Conservation (phyloP, 2,797 vertebrate genomes). For the Onychomys torridus region DNA sequence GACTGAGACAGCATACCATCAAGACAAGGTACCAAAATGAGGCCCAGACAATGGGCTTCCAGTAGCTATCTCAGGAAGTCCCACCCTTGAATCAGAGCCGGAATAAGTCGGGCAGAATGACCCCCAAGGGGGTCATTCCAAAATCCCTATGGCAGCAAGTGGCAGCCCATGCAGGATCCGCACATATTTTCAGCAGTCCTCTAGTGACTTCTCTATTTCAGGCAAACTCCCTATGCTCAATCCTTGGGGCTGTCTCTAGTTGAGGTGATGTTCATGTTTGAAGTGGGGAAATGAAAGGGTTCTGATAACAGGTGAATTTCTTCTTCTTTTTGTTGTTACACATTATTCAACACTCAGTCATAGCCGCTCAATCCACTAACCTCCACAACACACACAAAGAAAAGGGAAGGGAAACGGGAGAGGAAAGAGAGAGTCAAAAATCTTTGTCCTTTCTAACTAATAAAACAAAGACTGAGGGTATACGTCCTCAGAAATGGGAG, state of each 20-base stretch:
- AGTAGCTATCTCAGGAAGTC: background rate
- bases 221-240: background rate
- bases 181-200: background rate
- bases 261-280: background rate
- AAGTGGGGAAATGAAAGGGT: conserved; percentile 16
- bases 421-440: background rate
- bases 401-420: background rate
- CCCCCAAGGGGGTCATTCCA: too few species aligned
- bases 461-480: background rate
- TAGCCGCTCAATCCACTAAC: background rate
- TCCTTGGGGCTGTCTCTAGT: background rate
- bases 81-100: background rate
- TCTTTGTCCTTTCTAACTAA: background rate
- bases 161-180: background rate
- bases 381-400: background rate
- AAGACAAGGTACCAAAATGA: background rate
- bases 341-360: background rate
- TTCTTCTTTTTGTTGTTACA: background rate
- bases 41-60: background rate
- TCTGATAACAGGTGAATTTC: background rate
- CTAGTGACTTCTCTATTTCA: conserved; percentile 4
- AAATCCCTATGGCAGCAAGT: background rate
- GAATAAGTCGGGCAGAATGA: background rate
- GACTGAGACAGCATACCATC: background rate
- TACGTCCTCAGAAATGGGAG: background rate